These are phyloP conservation scores for Drosophila punjabiensis DNA, from an alignment of 1,140 invertebrate species.

Conservation along the genomic window DNA sequence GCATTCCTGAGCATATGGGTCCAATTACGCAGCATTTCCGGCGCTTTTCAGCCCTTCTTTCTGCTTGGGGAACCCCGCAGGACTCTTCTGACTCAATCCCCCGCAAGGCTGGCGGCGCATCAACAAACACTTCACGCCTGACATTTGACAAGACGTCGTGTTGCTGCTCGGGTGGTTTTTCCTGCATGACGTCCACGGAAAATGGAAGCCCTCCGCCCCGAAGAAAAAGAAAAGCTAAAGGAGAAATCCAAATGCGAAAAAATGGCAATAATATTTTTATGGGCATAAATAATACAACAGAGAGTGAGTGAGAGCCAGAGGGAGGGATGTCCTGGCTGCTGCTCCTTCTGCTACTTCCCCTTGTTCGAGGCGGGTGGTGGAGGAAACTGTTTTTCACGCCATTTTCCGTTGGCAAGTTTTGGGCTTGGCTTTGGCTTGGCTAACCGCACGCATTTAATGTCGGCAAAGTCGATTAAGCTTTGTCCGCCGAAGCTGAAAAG, in stretches of 20 bases:
- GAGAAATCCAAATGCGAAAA: constrained; percentile 81
- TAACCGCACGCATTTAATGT: constrained; percentile 81
- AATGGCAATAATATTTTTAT: constrained; percentile 84
- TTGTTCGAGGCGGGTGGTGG: neutral
- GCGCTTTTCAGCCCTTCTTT: constrained; percentile 24
- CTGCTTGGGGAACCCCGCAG: neutral
- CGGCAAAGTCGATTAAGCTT: constrained; percentile 79
- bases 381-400: constrained; percentile 71
- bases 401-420: constrained; percentile 51
- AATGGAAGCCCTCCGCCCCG: neutral
- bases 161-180: constrained; percentile 17
- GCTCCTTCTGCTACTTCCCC: neutral
- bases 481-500: constrained; percentile 46
- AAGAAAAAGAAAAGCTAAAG: neutral
- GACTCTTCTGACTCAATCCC: constrained; percentile 8
- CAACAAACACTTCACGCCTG: constrained; percentile 84
- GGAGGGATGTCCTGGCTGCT: constrained; percentile 16
- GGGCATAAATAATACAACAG: constrained; percentile 79
- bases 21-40: constrained; percentile 82
- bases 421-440: constrained; percentile 26
- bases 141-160: constrained; percentile 76
- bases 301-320: constrained; percentile 12
- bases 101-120: constrained; percentile 56
- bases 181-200: constrained; percentile 11
- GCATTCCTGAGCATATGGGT: constrained; percentile 71